Evolutionary conservation across 2,113 vertebrate species (phyloP), one percentile per base, ranked within the genome.

Genomic region (Erythrocercus mccallii): DNA sequence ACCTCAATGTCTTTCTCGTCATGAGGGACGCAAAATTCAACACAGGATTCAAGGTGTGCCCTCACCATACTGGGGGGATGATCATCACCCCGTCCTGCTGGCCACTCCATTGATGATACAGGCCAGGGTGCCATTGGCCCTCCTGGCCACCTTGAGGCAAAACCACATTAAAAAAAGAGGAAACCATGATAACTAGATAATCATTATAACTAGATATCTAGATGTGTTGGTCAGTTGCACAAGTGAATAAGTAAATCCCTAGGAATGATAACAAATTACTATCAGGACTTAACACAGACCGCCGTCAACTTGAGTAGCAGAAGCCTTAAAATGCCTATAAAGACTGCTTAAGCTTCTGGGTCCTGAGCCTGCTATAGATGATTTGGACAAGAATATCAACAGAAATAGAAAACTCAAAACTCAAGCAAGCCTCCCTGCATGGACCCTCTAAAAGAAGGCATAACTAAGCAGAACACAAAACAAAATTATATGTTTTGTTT

Each of bases 21-120:
- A 19, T 51, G 37, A 73, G 60, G 12, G 22, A 6, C 8, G 21
- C 27, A 57, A 57, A 58, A 81, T 20, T 23, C 2, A 1, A 17
- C 51, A 37, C 33, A 50, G 60, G 12, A 44, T 60, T 45, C 2
- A 3, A 60, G 37, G 28, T 12, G 38, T 44, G 23, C 5, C 44
- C 51, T 51, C 77, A 73, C 18, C 51, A 44, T 7, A 10, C 15
- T 5, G 2, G 44, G 33, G 10, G 24, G 4, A 38, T 1, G 0
- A 44, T 51, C 60, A n/a, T 45, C 20, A 10, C 23, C 44, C 33
- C n/a, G 60, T 73, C 38, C 53, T 38, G 19, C 51, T 60, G 38
- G n/a, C 12, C 28, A 45, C 28, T 10, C 23, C 17, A 8, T 4
- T 24, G 27, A 28, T 51, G 27, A 28, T n/a, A 66, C 11, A 74